Percentiles rank a stretch among this genome's conserved stretches.
phyloP scores from a whole-genome alignment of 2,888 invertebrate species.

The Phlogophora meticulosa region DNA sequence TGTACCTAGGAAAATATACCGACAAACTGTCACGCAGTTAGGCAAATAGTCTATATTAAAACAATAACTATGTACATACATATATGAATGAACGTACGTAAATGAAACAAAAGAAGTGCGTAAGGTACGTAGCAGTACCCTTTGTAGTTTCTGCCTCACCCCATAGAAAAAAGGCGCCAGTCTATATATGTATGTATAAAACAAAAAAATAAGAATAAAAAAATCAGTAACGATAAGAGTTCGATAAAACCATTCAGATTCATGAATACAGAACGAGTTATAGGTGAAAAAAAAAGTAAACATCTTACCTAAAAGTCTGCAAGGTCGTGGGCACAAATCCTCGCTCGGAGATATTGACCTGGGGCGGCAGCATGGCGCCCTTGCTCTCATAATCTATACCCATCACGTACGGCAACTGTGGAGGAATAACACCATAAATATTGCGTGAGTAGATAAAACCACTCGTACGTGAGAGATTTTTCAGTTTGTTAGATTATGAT shows the following conservation, averaged over 20 bases:
- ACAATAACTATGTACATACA: too few relatives aligned
- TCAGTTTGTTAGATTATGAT: neutral
- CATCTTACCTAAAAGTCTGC: constrained; percentile 93
- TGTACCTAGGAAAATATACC: too few relatives aligned
- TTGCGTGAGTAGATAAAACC: constrained; percentile 33
- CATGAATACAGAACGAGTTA: neutral
- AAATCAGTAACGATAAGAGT: neutral
- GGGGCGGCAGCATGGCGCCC: constrained; percentile 94
- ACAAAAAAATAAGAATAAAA: too few relatives aligned
- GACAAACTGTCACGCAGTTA: too few relatives aligned
- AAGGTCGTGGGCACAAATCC: constrained; percentile 95
- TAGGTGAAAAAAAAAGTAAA: neutral
- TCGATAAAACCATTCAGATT: neutral
- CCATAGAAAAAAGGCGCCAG: too few relatives aligned
- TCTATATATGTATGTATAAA: too few relatives aligned
- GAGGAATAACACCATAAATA: constrained; percentile 71
- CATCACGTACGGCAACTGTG: constrained; percentile 94
- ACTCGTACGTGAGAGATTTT: constrained; percentile 24
- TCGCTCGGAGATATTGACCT: constrained; percentile 95
- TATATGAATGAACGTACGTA: too few relatives aligned
- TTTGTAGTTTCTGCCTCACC: too few relatives aligned
- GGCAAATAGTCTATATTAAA: too few relatives aligned
- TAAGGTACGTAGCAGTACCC: too few relatives aligned
- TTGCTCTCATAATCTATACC: constrained; percentile 94
- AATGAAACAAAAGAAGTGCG: too few relatives aligned